These are phyloP conservation scores for Dasyornis broadbenti DNA, from an alignment of 2,113 vertebrate species.

Conservation along the genomic window DNA sequence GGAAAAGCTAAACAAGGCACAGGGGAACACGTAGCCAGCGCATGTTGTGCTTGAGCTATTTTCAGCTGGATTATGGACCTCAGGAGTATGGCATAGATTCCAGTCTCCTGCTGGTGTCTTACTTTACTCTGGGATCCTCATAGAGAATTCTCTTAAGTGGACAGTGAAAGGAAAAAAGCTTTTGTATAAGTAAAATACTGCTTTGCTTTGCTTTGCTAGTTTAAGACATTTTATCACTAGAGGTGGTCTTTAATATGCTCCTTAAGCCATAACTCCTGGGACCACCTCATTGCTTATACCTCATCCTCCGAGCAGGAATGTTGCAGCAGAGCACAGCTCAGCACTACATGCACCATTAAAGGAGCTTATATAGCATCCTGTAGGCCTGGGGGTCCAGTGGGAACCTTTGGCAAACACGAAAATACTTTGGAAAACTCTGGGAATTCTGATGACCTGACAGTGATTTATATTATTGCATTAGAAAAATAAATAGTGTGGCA, in stretches of 20 bases:
- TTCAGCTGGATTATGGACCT: background rate
- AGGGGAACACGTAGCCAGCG: background rate
- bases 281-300: background rate
- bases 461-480: constrained; percentile 7
- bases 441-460: background rate
- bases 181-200: background rate
- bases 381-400: background rate
- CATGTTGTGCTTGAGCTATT: accelerated
- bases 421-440: background rate
- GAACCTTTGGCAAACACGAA: background rate
- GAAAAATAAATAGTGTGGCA: constrained; percentile 16
- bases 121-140: background rate
- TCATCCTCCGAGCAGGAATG: background rate
- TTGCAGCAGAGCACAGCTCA: background rate
- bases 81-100: background rate
- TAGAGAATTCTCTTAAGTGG: background rate
- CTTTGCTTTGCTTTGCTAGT: background rate
- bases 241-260: background rate
- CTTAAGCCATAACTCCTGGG: background rate
- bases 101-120: background rate
- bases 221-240: background rate
- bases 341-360: background rate
- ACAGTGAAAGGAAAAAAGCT: background rate
- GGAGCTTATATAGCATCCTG: background rate
- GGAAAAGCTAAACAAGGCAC: background rate